phyloP scores from a whole-genome alignment of 2,797 vertebrate genomes.

The Lates japonicus region DNA sequence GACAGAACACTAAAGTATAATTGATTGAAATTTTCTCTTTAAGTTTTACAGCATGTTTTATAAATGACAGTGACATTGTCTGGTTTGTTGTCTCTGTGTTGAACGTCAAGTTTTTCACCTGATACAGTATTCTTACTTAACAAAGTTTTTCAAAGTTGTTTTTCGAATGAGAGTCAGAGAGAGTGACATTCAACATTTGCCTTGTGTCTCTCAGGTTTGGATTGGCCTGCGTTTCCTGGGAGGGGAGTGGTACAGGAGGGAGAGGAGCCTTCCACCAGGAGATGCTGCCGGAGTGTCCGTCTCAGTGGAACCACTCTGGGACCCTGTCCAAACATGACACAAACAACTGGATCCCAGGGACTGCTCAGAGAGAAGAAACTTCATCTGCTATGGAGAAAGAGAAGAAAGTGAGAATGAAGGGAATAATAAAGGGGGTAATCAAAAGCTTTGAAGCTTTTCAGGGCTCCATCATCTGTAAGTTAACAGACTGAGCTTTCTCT shows the following conservation, averaged over 20 bases:
- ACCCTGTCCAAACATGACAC: slow-evolving; percentile 26
- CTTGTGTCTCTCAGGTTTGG: slow-evolving; percentile 63
- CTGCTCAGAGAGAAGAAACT: slow-evolving; percentile 67
- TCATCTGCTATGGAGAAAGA: slow-evolving; percentile 45
- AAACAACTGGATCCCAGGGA: slow-evolving; percentile 31
- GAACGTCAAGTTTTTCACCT: neutral
- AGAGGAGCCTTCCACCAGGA: rapidly evolving
- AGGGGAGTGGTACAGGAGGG: slow-evolving; percentile 54
- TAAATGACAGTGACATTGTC: no score
- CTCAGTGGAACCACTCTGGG: slow-evolving; percentile 49
- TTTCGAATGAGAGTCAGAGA: neutral
- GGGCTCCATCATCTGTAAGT: neutral
- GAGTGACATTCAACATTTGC: neutral
- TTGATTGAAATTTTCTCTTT: no score
- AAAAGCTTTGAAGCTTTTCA: neutral
- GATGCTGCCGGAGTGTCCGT: slow-evolving; percentile 40
- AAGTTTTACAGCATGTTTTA: no score
- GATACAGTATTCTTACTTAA: no score
- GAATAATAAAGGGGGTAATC: no score
- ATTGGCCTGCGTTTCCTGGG: slow-evolving; percentile 59
- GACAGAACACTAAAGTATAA: no score
- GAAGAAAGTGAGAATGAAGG: neutral
- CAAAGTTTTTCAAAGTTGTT: no score
- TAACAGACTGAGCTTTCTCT: neutral
- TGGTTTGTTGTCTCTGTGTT: no score